Conservation (phyloP, 2,797 vertebrate genomes). For the Trachurus trachurus region DNA sequence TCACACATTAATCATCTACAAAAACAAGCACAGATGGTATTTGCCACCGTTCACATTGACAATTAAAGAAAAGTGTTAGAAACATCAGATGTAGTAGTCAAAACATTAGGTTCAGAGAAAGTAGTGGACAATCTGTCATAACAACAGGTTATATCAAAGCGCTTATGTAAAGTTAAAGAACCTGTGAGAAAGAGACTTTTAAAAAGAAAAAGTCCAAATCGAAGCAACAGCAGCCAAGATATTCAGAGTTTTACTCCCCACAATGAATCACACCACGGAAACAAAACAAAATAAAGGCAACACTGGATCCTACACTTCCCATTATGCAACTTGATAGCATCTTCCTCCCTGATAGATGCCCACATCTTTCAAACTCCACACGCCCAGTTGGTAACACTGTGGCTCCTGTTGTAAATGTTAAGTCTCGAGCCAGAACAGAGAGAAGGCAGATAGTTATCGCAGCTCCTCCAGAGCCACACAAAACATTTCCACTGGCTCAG, state of each 20-base stretch:
- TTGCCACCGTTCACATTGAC: background rate
- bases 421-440: slow-evolving; percentile 34
- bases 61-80: background rate
- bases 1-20: background rate
- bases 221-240: background rate
- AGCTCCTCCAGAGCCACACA: slow-evolving; percentile 7
- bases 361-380: slow-evolving; percentile 30
- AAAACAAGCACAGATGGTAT: background rate
- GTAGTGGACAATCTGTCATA: background rate
- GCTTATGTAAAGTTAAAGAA: background rate
- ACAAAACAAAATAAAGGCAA: background rate
- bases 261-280: background rate
- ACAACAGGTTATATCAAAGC: background rate
- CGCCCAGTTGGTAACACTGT: slow-evolving; percentile 15
- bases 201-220: background rate
- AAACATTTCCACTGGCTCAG: slow-evolving; percentile 21
- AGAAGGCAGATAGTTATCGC: slow-evolving; percentile 3
- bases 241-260: background rate
- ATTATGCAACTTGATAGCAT: slow-evolving; percentile 19
- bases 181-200: background rate
- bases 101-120: background rate
- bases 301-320: slow-evolving; percentile 6
- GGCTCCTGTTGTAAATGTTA: slow-evolving; percentile 14
- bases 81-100: background rate
- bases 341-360: slow-evolving; percentile 31